Base-by-base conservation (phyloP, 2,888 invertebrate species). In the Rosalia funebris region DNA sequence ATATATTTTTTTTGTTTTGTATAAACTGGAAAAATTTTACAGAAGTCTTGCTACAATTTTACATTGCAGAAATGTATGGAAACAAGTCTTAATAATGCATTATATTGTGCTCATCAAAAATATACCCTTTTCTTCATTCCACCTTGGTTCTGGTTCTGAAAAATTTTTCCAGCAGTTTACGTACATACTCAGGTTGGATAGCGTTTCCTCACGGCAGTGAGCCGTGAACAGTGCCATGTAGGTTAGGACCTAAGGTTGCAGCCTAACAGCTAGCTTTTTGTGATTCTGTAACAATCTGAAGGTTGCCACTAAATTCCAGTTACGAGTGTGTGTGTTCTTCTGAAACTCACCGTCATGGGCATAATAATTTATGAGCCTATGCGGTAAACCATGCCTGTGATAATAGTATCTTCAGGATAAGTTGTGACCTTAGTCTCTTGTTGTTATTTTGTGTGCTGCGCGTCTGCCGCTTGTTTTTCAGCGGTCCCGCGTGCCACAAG, bases 391-490 rank as follows among this genome's bases (percentile, higher is more conserved):
- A 85, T 84, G 86, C 87, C 87, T 87, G 87, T 87, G 87, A 87
- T 87, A 87, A 86, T 86, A 86, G 86, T 85, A 86, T 86, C 85
- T 86, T 86, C 85, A 86, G 86, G 86, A 86, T 86, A 86, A 86
- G 86, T 86, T 86, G 85, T 86, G 86, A 86, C 86, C 85, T 86
- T 86, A 85, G 85, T 85, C 84, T 85, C 84, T 85, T 79, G 81
- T 82, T 82, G 80, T 82, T 82, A 81, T 82, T 81, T 81, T 80
- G 81, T 77, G 68, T 69, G 76, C 72, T 59, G 64, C 58, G 63
- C 62, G 63, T 46, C 60, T 46, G 44, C 57, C 71, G 71, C 68
- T 70, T 71, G 67, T 71, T 76, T 71, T 72, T 73, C 68, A 68
- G 67, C 69, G 69, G 68, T 55, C 60, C 62, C 70, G 70, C 73